Conservation (phyloP, 2,797 vertebrate genomes). For the Enteromius argenteus region DNA sequence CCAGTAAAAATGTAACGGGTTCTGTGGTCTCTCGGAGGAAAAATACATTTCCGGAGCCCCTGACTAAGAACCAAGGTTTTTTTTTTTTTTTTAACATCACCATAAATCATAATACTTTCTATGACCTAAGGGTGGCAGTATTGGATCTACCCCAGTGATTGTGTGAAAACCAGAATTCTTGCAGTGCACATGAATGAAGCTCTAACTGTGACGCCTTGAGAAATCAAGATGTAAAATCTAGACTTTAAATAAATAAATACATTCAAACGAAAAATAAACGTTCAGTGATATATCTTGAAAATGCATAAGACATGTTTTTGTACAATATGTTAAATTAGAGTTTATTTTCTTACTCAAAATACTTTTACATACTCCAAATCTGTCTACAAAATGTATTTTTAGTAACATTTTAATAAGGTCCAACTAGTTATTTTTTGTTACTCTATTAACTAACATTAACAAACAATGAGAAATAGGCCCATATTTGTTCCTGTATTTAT, state of each 20-base stretch:
- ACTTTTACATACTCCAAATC: neutral
- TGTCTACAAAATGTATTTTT: neutral
- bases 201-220: neutral
- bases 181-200: neutral
- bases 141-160: conserved; percentile 65
- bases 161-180: neutral
- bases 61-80: neutral
- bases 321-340: neutral
- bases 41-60: neutral
- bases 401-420: neutral
- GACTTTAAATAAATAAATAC: neutral
- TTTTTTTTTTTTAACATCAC: neutral
- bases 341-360: neutral
- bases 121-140: conserved; percentile 75
- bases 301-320: neutral
- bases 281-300: neutral
- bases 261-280: neutral
- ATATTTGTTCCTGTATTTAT: neutral
- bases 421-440: neutral
- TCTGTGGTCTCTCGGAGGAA: neutral
- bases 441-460: neutral
- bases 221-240: neutral
- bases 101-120: conserved; percentile 56
- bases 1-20: neutral
- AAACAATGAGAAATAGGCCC: neutral